Base-by-base conservation (phyloP, 2,113 vertebrate species). In the Takifugu flavidus region DNA sequence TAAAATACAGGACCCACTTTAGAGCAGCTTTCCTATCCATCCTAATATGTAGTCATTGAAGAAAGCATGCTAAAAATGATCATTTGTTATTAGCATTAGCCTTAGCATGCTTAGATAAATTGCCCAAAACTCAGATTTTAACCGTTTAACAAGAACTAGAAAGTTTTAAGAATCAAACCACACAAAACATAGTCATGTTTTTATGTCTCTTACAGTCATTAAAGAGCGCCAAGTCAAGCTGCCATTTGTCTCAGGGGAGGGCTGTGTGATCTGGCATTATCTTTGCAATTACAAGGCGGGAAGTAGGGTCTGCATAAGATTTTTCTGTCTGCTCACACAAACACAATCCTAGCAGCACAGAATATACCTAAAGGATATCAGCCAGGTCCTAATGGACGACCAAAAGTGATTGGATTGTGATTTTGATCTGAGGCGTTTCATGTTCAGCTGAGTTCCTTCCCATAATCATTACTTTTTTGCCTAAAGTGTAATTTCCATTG, bases 251-350 rank as follows among this genome's bases (percentile, higher is more conserved):
- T 80, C 70, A 53, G 69, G 62, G 79, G 79, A 86, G 75, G 82
- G 68, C 80, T 84, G 83, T 78, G 70, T 85, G 81, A 86, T 81
- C 79, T 85, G 74, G 80, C 53, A 79, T 87, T 87, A 89, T 91
- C 87, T 87, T 65, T 79, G 85, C 85, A 89, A 89, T 86, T 89
- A 88, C 75, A 85, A 65, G 68, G 70, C 72, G 75, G 78, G 77
- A 79, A 87, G 78, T 28, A 56, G 67, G 79, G 84, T 89, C 83
- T 89, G 79, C 49, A 52, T 66, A 80, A 70, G 77, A 89, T 89
- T 82, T 82, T 80, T 83, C 72, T 77, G 84, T 80, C 75, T 81
- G 31, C 79, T 77, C 82, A 10, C 50, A 29, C 49, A 50, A 13
- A 45, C 59, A 64, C 15, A 60, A 26, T 25, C 53, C 28, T n/a